Conservation (phyloP, 2,113 vertebrate genomes). For the Chaetodon trifascialis region DNA sequence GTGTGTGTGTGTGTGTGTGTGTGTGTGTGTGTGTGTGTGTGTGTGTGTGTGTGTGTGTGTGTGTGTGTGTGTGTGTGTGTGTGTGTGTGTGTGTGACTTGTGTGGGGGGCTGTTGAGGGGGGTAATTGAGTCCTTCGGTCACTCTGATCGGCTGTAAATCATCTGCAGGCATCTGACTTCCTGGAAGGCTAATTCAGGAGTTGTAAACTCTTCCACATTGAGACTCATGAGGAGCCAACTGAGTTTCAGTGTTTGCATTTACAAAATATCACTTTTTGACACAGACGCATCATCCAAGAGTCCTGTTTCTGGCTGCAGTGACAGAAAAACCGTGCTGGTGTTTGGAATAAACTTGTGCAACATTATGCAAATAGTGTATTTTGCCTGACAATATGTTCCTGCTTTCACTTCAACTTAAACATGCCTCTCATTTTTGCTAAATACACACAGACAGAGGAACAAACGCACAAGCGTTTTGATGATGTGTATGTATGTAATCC, state of each 20-base stretch:
- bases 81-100: not conserved
- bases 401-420: conserved; percentile 68
- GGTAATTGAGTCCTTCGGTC: conserved; percentile 53
- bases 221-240: conserved; percentile 39
- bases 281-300: conserved; percentile 6
- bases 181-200: conserved; percentile 66
- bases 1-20: not conserved
- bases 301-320: not conserved
- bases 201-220: conserved; percentile 67
- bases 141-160: conserved; percentile 66
- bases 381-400: conserved; percentile 48
- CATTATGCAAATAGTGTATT: conserved; percentile 20
- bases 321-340: conserved; percentile 8
- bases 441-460: not conserved
- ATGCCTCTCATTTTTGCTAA: conserved; percentile 35
- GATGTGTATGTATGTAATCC: not conserved
- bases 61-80: not conserved
- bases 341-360: conserved; percentile 13
- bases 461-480: not conserved
- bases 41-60: not conserved
- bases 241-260: conserved; percentile 39
- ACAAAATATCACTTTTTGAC: conserved; percentile 32
- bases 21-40: not conserved
- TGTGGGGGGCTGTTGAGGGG: conserved; percentile 8
- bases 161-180: conserved; percentile 73